Evolutionary conservation across 2,888 invertebrate genomes (phyloP), one percentile per base, ranked within the genome.

Genomic region (Orthosia incerta): DNA sequence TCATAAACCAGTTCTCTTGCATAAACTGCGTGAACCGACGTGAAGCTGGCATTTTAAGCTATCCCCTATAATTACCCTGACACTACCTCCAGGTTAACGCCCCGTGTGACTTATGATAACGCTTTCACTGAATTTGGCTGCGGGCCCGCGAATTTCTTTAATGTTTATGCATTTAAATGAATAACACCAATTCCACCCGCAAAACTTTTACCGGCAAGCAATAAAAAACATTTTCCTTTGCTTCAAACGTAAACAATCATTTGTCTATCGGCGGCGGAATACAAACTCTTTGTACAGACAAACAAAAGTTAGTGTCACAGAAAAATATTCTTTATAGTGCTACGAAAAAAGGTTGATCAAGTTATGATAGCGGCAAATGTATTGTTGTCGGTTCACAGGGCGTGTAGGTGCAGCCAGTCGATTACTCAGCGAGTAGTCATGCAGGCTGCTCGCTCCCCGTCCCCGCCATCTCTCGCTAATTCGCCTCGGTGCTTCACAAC

Each of bases 361-460:
- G 57, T 74, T 76, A 70, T 72, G 31, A 56, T 71, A 72, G 53
- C 65, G 64, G 78, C 64, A 85, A 79, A 77, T 26, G 59, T 84
- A 79, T 83, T 76, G 67, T 83, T 71, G 86, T 80, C 63, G 87
- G 89, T 90, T 90, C 87, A 85, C 89, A 88, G 89, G 90, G 88
- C 89, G 89, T 89, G 92, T 93, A 93, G 94, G 93, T 94, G 93
- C 93, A 93, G 89, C 88, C 88, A 89, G 91, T 90, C 88, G 92
- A 93, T 95, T 94, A 95, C 90, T 95, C 95, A 95, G 91, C 91
- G 89, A 80, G 88, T 88, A 94, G 94, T 93, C 94, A 95, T 93
- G 93, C 93, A 92, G 92, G 92, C 91, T 89, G 89, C 76, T 87
- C 86, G 87, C 85, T 83, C 86, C 87, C 83, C 88, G 86, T 83